phyloP scores from a whole-genome alignment of 2,113 vertebrate genomes.

The Carassius carassius region DNA sequence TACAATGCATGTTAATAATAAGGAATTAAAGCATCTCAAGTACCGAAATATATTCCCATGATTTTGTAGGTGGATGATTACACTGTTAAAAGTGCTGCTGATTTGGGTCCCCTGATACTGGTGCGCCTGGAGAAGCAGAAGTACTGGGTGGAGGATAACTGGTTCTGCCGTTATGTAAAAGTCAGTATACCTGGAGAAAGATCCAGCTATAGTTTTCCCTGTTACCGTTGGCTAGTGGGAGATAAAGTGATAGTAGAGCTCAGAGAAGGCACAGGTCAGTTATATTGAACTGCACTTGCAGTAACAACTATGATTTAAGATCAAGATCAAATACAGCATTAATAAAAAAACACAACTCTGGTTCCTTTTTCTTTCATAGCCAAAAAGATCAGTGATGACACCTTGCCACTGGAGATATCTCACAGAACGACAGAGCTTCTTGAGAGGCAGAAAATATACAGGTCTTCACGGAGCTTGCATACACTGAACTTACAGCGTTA shows the following conservation, averaged over 20 bases:
- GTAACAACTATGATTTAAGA: neutral
- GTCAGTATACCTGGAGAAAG: constrained; percentile 64
- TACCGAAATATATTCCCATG: neutral
- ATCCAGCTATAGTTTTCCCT: constrained; percentile 73
- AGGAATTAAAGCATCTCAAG: neutral
- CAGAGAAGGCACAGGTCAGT: constrained; percentile 75
- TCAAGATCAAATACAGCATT: neutral
- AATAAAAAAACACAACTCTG: neutral
- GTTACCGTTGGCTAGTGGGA: constrained; percentile 81
- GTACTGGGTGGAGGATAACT: constrained; percentile 80
- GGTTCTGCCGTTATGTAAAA: constrained; percentile 79
- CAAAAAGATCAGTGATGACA: constrained; percentile 66
- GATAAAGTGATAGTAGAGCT: constrained; percentile 66
- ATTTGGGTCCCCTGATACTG: constrained; percentile 74
- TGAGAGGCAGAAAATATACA: constrained; percentile 72
- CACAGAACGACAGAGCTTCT: constrained; percentile 77
- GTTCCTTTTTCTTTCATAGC: constrained; percentile 60
- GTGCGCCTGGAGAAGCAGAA: constrained; percentile 78
- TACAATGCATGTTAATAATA: neutral
- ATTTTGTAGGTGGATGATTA: constrained; percentile 75
- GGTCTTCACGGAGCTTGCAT: constrained; percentile 62
- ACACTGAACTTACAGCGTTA: neutral
- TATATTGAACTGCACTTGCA: no score
- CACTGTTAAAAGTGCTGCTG: constrained; percentile 59
- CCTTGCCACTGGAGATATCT: constrained; percentile 61